Evolutionary conservation across 2,888 invertebrate genomes (phyloP), one percentile per base, ranked within the genome.

Genomic region (Allygus modestus): DNA sequence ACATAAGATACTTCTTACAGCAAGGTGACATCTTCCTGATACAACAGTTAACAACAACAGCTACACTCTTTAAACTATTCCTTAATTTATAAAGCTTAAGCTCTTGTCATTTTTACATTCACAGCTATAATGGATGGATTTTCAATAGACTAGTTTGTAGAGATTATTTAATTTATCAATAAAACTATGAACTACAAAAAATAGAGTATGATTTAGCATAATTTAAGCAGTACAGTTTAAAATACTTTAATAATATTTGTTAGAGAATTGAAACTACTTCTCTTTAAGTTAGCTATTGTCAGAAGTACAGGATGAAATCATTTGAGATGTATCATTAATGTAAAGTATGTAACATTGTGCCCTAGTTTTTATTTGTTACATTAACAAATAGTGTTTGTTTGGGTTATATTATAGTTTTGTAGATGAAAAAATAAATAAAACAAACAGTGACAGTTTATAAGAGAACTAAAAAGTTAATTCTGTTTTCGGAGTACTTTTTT

Each of bases 81-180:
- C 5, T 65, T 65, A 65, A 28, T 9, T 15, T 28, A 5, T 65
- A 65, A 65, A 28, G 65, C 65, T 65, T 65, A 65, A 65, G 65
- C 65, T 65, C 65, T 65, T 65, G 28, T 65, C 0, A 28, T 28
- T 28, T 54, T 65, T 65, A 28, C 28, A 31, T 65, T 65, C 65
- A 65, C 65, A 65, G 65, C 65, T 28, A 65, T 65, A 28, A 65
- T 65, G 65, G 65, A 65, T 65, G 65, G 65, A 65, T 28, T 65
- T 31, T 65, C 26, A 26, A 65, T 65, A 65, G 65, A 65, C 65
- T 65, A 65, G 58, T 58, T 28, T 1, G 17, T 31, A 65, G 17
- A 65, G 65, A 65, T 28, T 65, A 65, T 54, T 46, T 46, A 9
- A 46, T 46, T 12, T 2, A 17, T 12, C 12, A 46, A 46, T 46